Evolutionary conservation across 1,140 invertebrate genomes (phyloP), one percentile per base, ranked within the genome.

Genomic region (Sitodiplosis mosellana): DNA sequence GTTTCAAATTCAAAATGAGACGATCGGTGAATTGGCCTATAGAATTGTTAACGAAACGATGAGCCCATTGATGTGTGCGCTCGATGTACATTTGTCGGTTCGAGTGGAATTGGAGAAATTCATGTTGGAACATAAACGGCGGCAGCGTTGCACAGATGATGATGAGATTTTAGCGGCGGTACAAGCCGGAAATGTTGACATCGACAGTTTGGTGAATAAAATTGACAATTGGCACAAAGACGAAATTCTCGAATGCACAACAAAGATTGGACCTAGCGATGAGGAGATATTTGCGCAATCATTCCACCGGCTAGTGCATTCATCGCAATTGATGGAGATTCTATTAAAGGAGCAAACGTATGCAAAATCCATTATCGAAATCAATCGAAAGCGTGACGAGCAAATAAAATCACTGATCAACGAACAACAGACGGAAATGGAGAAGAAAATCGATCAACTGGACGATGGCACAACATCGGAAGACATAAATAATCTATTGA

Each of bases 281-380:
- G 80, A 83, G 58, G 78, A 83, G 58, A 66, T 88, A 37, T 84
- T 86, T 70, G 80, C 83, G 14, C 77, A 81, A 47, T 83, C 83
- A 47, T 90, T 88, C 64, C 84, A 86, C 59, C 46, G 61, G 45
- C 60, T 90, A 34, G 83, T 89, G 5, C 85, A 89, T 64, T 81
- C 83, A 14, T 81, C 61, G 0, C 62, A 83, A 6, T 59, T 89
- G 18, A 79, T 84, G 60, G 81, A 81, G 0, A 79, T 90, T 56
- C 67, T 89, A 1, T 78, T 83, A 58, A 70, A 83, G 34, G 86
- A 89, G 65, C 78, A 87, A 56, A 73, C 75, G 40, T 85, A 81
- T 69, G 79, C 82, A 6, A 69, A 79, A 55, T 74, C 76, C 20
- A 76, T 87, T 12, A 69, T 75, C 18, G 73, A 82, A 54, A 66